phyloP scores from a whole-genome alignment of 2,888 invertebrate genomes.

The Stomorhina lunata region DNA sequence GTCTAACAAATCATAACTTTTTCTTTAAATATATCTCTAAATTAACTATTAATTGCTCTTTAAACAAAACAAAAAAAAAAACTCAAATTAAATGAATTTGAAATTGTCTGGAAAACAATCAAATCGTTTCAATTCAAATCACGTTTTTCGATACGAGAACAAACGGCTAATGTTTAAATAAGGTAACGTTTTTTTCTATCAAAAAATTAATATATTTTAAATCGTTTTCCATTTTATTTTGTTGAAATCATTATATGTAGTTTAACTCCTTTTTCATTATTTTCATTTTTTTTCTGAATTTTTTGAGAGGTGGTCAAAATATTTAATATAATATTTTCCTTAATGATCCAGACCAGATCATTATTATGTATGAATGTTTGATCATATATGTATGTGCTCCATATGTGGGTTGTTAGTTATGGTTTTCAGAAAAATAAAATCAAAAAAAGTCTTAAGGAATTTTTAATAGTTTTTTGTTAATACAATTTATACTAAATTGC shows the following conservation, averaged over 20 bases:
- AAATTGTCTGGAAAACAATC: constrained; percentile 22
- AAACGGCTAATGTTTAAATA: constrained; percentile 28
- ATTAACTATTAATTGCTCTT: constrained; percentile 39
- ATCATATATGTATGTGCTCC: background rate
- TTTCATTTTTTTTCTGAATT: constrained; percentile 4
- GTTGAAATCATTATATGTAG: constrained; percentile 10
- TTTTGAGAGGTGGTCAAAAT: constrained; percentile 49
- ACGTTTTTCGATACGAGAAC: constrained; percentile 44
- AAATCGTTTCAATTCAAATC: constrained; percentile 50
- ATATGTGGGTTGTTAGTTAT: constrained; percentile 57
- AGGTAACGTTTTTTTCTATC: constrained; percentile 11
- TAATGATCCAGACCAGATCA: constrained; percentile 45
- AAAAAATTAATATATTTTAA: constrained; percentile 29
- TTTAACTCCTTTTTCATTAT: constrained; percentile 44
- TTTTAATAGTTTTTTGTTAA: background rate
- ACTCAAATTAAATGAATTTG: constrained; percentile 1
- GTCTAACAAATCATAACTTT: constrained; percentile 50
- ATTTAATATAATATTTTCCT: constrained; percentile 58
- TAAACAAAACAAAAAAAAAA: background rate
- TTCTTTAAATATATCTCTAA: constrained; percentile 18
- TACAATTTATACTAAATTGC: constrained; percentile 14
- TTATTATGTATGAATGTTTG: background rate
- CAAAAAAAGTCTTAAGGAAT: constrained; percentile 25
- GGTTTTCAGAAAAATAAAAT: constrained; percentile 22
- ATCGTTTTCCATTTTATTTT: background rate